Conservation (phyloP, 2,888 invertebrate species). For the Drosophila trichaetosa region DNA sequence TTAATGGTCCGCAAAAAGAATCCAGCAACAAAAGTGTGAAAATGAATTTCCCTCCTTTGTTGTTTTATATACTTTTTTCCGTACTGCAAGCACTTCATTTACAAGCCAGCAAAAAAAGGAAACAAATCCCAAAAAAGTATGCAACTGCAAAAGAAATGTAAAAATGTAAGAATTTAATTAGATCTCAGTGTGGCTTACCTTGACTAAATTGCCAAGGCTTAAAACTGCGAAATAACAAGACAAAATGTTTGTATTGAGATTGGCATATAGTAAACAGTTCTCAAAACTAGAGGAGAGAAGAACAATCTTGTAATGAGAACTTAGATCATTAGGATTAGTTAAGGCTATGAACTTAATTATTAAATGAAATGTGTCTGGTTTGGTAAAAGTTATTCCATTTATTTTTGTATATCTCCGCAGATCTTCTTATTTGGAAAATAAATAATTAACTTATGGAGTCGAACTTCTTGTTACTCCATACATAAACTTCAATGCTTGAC, state of each 20-base stretch:
- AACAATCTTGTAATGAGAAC: background rate
- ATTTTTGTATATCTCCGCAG: background rate
- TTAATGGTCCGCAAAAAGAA: conserved; percentile 69
- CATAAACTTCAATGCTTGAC: background rate
- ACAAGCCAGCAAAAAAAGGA: background rate
- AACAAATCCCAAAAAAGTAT: conserved; percentile 10
- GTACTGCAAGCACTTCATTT: conserved; percentile 9
- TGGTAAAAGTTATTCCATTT: background rate
- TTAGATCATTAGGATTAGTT: background rate
- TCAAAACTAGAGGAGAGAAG: background rate
- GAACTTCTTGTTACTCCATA: background rate
- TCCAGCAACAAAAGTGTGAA: conserved; percentile 56
- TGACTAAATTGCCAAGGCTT: conserved; percentile 26
- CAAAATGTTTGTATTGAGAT: background rate
- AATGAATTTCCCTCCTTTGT: conserved; percentile 37
- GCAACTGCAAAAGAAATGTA: conserved; percentile 22
- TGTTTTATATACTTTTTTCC: conserved; percentile 8
- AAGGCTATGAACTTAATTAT: background rate
- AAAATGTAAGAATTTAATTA: conserved; percentile 57
- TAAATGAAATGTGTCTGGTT: background rate
- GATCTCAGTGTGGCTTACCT: conserved; percentile 30
- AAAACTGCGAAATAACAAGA: conserved; percentile 10
- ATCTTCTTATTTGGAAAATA: background rate
- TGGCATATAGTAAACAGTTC: background rate
- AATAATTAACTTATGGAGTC: background rate